Conservation (phyloP, 2,888 invertebrate species). For the Penaeus monodon region DNA sequence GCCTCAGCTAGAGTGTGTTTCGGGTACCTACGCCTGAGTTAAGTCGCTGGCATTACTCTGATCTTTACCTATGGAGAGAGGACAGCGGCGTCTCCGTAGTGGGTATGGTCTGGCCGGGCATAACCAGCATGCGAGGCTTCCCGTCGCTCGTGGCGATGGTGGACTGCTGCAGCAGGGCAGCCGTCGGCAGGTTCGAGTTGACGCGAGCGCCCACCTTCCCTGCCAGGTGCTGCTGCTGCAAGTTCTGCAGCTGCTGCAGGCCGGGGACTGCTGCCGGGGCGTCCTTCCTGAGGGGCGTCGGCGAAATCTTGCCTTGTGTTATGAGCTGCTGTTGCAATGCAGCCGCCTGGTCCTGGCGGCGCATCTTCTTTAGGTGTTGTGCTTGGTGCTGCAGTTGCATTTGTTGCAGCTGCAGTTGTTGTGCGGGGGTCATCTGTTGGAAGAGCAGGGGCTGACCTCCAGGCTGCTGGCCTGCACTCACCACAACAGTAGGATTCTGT, state of each 20-base stretch:
- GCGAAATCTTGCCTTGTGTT: constrained; percentile 62
- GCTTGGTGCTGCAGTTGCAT: constrained; percentile 71
- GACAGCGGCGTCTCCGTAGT: constrained; percentile 51
- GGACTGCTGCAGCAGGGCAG: constrained; percentile 63
- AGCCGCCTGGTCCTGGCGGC: constrained; percentile 66
- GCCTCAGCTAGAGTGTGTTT: background rate
- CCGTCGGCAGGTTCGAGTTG: constrained; percentile 59
- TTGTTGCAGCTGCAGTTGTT: constrained; percentile 68
- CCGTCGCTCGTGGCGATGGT: constrained; percentile 62
- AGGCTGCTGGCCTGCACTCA: constrained; percentile 36
- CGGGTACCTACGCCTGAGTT: background rate
- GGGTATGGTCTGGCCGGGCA: constrained; percentile 43
- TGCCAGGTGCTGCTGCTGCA: constrained; percentile 56
- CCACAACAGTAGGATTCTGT: constrained; percentile 52
- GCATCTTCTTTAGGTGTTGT: constrained; percentile 70
- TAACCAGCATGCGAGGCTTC: constrained; percentile 53
- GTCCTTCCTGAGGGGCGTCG: constrained; percentile 64
- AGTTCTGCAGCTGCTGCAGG: constrained; percentile 60
- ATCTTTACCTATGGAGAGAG: constrained; percentile 61
- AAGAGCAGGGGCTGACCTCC: constrained; percentile 41
- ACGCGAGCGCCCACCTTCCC: constrained; percentile 57
- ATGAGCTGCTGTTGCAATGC: constrained; percentile 58
- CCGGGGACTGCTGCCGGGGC: constrained; percentile 31
- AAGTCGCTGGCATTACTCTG: constrained; percentile 4
- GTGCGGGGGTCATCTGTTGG: constrained; percentile 63